Evolutionary conservation across 2,888 invertebrate genomes (phyloP).

Genomic region (Xanthostigma xanthostigma): DNA sequence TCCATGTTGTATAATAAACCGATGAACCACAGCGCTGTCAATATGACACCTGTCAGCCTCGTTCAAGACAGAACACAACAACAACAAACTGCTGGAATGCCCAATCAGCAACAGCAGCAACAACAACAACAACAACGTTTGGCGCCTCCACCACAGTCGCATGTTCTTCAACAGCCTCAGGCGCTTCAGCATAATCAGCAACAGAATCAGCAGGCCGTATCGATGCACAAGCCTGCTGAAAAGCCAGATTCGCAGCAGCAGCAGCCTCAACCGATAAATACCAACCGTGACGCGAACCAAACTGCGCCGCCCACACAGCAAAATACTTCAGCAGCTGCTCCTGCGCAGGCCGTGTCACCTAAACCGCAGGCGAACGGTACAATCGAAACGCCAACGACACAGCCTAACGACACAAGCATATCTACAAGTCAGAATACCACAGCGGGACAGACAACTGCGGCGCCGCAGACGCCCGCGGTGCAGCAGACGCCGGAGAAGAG

Average conservation of each 20-base stretch:
- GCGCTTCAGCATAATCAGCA: slow-evolving; percentile 20
- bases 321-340: slow-evolving; percentile 23
- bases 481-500: too few relatives aligned
- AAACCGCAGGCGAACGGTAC: slow-evolving; percentile 23
- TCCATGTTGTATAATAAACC: background rate
- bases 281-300: slow-evolving; percentile 18
- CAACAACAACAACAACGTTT: slow-evolving; percentile 30
- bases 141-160: slow-evolving; percentile 7
- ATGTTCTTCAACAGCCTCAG: slow-evolving; percentile 1
- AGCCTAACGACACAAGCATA: too few relatives aligned
- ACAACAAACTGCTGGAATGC: background rate
- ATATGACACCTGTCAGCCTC: slow-evolving; percentile 3
- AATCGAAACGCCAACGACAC: background rate
- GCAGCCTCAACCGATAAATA: slow-evolving; percentile 23
- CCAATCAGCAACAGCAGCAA: background rate
- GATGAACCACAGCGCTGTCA: background rate
- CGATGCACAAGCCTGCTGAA: slow-evolving; percentile 14
- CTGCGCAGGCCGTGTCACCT: slow-evolving; percentile 24
- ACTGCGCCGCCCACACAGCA: slow-evolving; percentile 19
- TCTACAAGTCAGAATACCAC: too few relatives aligned
- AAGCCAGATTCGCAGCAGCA: slow-evolving; percentile 9
- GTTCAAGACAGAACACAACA: slow-evolving; percentile 3
- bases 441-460: too few relatives aligned
- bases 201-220: slow-evolving; percentile 28
- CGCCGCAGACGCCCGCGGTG: too few relatives aligned